Base-by-base conservation (phyloP, 2,888 invertebrate genomes). In the Latheticus oryzae region DNA sequence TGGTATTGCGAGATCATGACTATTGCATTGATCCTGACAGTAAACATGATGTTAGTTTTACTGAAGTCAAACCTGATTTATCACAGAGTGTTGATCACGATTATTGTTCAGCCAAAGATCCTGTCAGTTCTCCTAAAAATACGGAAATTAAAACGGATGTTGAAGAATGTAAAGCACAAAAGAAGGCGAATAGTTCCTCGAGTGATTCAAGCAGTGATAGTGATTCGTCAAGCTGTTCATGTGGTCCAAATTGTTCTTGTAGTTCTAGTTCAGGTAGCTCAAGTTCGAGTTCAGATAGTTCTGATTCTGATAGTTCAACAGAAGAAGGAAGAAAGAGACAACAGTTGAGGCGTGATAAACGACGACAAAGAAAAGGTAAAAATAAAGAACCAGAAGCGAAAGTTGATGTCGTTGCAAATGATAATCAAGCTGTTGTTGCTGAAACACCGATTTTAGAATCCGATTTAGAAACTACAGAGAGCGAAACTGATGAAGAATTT, bases 401-500 rank as follows among this genome's bases (percentile, higher is more conserved):
- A 3, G 81, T 81, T 67, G 82, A 84, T 70, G 81, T 83, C 1
- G 81, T 82, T 63, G 82, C 81, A 2, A 78, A 9, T 16, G 82
- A 82, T 65, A 80, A 79, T 13, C 63, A 66, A 1, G 62, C 64
- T 7, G 5, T 12, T 0, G 12, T 60, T 5, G 38, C 79, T 0
- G 88, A 89, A 66, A 82, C 85, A 1, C 80, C 86, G 1, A 86
- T 92, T 59, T 83, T 85, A 21, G 94, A 94, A 78, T 90, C 91
- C 0, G 93, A 94, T 78, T 81, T 93, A 42, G 92, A 93, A 66
- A 93, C 93, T 0, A 87, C 89, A 8, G 90, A 93, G 76, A 89
- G 91, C 38, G 91, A 91, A 62, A 92, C 92, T 0, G 93, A 93
- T 75, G 93, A 93, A 79, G 93, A 93, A 66, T 93, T 93, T 76